Conservation (phyloP, 2,797 vertebrate species). For the Phataginus tetradactyla region DNA sequence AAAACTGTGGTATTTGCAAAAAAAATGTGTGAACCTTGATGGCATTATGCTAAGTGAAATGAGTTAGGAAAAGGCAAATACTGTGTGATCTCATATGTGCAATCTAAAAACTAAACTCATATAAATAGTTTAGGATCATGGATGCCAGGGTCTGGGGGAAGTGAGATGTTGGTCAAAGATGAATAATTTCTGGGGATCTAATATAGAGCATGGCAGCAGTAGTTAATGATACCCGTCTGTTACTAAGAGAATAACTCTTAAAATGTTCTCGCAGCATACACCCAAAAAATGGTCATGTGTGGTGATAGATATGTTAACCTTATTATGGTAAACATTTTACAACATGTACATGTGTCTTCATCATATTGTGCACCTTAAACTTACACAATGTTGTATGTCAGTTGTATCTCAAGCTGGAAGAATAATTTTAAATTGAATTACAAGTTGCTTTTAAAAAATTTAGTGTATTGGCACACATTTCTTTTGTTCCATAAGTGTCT, state of each 20-base stretch:
- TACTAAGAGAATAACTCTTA: neutral
- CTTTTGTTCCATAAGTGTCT: neutral
- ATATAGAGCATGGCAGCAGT: neutral
- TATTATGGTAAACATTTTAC: neutral
- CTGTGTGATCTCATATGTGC: neutral
- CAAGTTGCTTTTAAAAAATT: neutral
- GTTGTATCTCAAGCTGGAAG: neutral
- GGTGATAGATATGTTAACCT: neutral
- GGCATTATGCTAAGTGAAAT: neutral
- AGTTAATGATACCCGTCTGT: neutral
- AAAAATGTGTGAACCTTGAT: neutral
- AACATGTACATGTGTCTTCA: neutral
- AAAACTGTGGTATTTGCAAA: neutral
- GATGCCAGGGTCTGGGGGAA: neutral
- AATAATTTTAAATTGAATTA: neutral
- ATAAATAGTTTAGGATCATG: neutral
- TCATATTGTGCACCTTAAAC: neutral
- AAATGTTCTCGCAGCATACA: neutral
- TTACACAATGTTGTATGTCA: neutral
- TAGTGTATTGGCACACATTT: neutral
- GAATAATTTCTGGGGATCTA: neutral
- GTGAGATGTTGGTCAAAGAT: neutral
- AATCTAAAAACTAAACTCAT: neutral
- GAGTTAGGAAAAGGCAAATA: neutral
- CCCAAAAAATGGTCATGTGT: neutral